Conservation (phyloP, 2,113 vertebrate species). For the Merops nubicus region DNA sequence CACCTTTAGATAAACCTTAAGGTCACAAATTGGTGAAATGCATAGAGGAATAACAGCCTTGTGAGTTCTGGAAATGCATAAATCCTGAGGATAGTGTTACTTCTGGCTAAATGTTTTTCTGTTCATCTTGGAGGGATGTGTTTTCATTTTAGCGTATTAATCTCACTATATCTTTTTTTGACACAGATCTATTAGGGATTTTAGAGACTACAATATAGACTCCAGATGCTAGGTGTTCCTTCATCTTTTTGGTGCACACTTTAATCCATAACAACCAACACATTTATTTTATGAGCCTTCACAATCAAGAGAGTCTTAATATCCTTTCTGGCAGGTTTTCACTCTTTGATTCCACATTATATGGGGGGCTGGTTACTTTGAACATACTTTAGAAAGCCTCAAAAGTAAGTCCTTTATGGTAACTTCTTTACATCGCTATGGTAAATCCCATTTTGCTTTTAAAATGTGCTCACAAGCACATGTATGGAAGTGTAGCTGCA, state of each 20-base stretch:
- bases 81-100: slow-evolving; percentile 37
- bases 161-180: slow-evolving; percentile 58
- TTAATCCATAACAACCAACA: slow-evolving; percentile 73
- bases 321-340: slow-evolving; percentile 45
- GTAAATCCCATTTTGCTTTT: slow-evolving; percentile 24
- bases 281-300: slow-evolving; percentile 61
- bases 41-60: not conserved
- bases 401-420: slow-evolving; percentile 23
- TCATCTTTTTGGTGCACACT: slow-evolving; percentile 67
- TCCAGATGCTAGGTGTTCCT: slow-evolving; percentile 67
- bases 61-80: slow-evolving; percentile 10
- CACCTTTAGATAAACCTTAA: slow-evolving; percentile 9
- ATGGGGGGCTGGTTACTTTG: slow-evolving; percentile 27
- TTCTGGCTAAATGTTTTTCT: slow-evolving; percentile 14
- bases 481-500: not conserved
- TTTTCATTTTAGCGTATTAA: slow-evolving; percentile 59
- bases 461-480: not conserved
- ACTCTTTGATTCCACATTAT: slow-evolving; percentile 29
- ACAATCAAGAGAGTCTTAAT: slow-evolving; percentile 59
- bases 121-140: slow-evolving; percentile 15
- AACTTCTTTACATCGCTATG: not conserved
- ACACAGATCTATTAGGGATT: slow-evolving; percentile 69
- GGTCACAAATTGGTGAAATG: not conserved
- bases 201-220: slow-evolving; percentile 67
- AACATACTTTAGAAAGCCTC: slow-evolving; percentile 44